Conservation (phyloP, 2,888 invertebrate genomes). For the Acronicta alni region DNA sequence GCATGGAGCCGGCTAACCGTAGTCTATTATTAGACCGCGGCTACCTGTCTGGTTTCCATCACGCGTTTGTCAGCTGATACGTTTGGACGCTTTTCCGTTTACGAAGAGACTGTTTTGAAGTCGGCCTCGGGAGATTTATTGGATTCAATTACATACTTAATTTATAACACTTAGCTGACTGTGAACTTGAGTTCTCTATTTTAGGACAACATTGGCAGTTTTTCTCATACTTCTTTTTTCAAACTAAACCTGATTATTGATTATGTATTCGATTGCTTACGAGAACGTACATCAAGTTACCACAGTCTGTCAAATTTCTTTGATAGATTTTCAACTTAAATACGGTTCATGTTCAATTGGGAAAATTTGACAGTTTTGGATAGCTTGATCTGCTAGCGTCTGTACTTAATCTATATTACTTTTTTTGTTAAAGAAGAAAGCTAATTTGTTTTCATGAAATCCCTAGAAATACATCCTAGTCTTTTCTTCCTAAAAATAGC, state of each 20-base stretch:
- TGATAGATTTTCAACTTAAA: no score
- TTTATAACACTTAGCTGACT: neutral
- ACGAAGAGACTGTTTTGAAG: conserved; percentile 10
- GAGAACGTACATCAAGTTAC: no score
- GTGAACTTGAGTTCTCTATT: neutral
- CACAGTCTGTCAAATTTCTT: no score
- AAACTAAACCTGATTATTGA: no score
- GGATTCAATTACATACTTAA: neutral
- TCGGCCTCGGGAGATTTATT: conserved; percentile 23
- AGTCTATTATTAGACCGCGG: conserved; percentile 61
- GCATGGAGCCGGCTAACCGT: conserved; percentile 35
- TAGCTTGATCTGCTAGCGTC: no score
- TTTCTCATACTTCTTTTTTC: no score
- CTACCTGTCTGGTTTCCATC: conserved; percentile 68
- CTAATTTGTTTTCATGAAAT: neutral
- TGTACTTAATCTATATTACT: no score
- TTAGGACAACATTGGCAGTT: neutral
- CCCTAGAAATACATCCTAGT: neutral
- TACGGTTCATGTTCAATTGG: no score
- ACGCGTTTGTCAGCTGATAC: conserved; percentile 45
- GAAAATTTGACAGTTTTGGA: no score
- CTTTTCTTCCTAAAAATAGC: neutral
- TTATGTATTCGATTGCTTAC: no score
- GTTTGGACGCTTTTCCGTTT: conserved; percentile 32
- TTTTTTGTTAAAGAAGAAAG: no score